Evolutionary conservation across 2,888 invertebrate genomes (phyloP).

Genomic region (Catocala fraxini): DNA sequence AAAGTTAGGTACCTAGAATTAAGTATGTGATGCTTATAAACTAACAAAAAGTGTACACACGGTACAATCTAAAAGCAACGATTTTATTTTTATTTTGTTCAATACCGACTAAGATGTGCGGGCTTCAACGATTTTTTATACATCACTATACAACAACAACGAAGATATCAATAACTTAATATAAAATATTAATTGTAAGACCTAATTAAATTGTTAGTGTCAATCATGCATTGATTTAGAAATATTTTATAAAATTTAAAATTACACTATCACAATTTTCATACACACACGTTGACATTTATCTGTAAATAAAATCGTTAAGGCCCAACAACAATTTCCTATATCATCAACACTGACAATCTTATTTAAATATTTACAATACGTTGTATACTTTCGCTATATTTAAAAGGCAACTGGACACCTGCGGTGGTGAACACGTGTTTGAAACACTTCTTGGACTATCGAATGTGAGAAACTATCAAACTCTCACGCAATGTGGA

Average conservation of each 20-base stretch:
- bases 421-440: conserved; percentile 45
- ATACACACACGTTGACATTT: too few species aligned
- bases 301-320: conserved; percentile 1
- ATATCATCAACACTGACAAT: conserved; percentile 16
- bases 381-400: conserved; percentile 40
- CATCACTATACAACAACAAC: neutral
- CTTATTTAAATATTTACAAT: conserved; percentile 39
- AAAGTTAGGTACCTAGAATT: conserved; percentile 70
- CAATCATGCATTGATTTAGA: neutral
- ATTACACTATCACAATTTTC: neutral
- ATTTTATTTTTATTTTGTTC: conserved; percentile 34
- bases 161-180: neutral
- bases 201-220: too few species aligned
- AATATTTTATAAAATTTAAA: neutral
- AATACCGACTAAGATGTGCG: conserved; percentile 16
- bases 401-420: conserved; percentile 52
- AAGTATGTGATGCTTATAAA: conserved; percentile 68
- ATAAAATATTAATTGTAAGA: too few species aligned
- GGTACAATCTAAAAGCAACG: conserved; percentile 42
- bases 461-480: conserved; percentile 17
- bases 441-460: conserved; percentile 43
- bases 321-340: conserved; percentile 17
- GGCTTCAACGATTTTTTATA: conserved; percentile 7
- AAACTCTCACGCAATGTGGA: conserved; percentile 23
- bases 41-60: conserved; percentile 40